Percentiles rank a stretch among this genome's conserved stretches.
These are phyloP conservation scores for Nebria ingens DNA, from an alignment of 1,140 invertebrate genomes.

Conservation along the genomic window DNA sequence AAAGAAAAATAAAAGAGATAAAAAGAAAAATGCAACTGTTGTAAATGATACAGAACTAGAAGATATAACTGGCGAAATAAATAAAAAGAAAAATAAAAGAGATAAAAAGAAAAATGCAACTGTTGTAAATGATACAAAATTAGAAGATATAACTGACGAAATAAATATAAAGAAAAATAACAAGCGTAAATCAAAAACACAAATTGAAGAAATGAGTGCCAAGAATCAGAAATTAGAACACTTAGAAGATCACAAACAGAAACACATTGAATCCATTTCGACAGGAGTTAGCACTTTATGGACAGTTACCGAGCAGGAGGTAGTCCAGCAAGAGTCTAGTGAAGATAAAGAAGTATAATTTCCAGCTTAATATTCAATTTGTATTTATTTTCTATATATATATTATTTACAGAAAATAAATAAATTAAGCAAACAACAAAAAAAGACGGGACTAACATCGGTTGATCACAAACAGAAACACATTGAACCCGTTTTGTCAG, in stretches of 20 bases:
- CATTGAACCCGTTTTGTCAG: conserved; percentile 25
- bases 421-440: conserved; percentile 33
- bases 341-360: conserved; percentile 20
- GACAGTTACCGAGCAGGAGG: conserved; percentile 20
- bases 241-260: background rate
- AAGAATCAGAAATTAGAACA: conserved; percentile 23
- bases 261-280: conserved; percentile 18
- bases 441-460: conserved; percentile 51
- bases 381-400: conserved; percentile 13
- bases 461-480: conserved; percentile 38
- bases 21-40: conserved; percentile 17
- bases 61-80: background rate
- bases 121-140: conserved; percentile 22
- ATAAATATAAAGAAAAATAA: conserved; percentile 22
- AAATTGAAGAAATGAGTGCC: background rate
- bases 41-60: conserved; percentile 21
- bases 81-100: conserved; percentile 26
- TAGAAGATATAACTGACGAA: background rate
- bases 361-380: conserved; percentile 1
- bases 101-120: conserved; percentile 19
- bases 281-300: conserved; percentile 39
- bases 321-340: conserved; percentile 29
- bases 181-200: conserved; percentile 21
- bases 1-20: conserved; percentile 17
- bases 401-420: conserved; percentile 28